These are phyloP conservation scores for Sylvilagus bachmani DNA, from an alignment of 2,113 vertebrate species.

Conservation along the genomic window DNA sequence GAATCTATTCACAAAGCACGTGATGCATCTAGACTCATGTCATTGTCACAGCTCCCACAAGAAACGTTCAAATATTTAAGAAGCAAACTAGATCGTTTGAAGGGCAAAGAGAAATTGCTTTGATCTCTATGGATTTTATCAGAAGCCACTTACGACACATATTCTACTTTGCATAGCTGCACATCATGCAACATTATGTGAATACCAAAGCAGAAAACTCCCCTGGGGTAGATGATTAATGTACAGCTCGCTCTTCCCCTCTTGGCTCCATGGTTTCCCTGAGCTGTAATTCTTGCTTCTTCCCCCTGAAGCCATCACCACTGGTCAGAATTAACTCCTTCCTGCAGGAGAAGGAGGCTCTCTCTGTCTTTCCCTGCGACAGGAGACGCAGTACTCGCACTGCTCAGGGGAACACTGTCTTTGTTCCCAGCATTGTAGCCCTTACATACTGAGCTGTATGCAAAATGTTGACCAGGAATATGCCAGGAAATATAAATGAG, in stretches of 20 bases:
- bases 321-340: not conserved
- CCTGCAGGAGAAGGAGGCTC: not conserved
- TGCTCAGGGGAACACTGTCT: not conserved
- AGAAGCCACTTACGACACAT: not conserved
- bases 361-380: not conserved
- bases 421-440: not conserved
- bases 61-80: constrained; percentile 49
- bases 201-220: not conserved
- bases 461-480: not conserved
- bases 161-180: not conserved
- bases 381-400: not conserved
- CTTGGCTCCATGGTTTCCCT: not conserved
- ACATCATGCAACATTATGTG: not conserved
- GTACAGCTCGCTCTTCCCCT: not conserved
- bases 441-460: not conserved
- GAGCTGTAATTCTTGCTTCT: not conserved
- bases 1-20: not conserved
- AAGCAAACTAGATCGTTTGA: constrained; percentile 34
- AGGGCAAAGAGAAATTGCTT: constrained; percentile 37
- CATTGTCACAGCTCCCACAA: not conserved
- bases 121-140: not conserved
- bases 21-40: not conserved
- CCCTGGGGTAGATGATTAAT: not conserved
- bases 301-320: not conserved
- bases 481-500: not conserved